These are phyloP conservation scores for Pipistrellus pygmaeus DNA, from an alignment of 2,797 vertebrate genomes.

Conservation along the genomic window DNA sequence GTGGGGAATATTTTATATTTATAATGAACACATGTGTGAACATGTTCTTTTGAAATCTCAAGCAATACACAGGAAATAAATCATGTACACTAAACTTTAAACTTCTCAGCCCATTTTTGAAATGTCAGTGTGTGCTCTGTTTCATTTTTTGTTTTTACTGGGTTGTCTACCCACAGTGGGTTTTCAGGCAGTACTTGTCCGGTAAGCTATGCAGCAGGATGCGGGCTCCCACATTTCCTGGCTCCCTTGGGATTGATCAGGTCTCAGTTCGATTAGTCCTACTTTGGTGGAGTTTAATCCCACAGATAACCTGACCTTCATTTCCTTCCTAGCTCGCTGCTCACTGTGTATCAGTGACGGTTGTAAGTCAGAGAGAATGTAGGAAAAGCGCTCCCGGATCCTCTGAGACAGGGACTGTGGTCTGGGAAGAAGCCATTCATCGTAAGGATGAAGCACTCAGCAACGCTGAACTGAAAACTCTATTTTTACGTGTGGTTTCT, in stretches of 20 bases:
- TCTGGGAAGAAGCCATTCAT: conserved; percentile 5
- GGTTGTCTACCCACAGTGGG: conserved; percentile 64
- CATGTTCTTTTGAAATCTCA: conserved; percentile 68
- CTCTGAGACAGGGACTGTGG: not conserved
- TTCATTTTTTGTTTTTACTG: not conserved
- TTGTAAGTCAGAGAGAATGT: conserved; percentile 34
- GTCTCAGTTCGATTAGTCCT: conserved; percentile 16
- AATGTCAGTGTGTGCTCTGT: conserved; percentile 64
- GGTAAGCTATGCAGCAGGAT: conserved; percentile 29
- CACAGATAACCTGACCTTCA: not conserved
- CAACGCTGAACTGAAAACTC: not conserved
- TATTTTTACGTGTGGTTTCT: conserved; percentile 29
- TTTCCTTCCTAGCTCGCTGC: conserved; percentile 52
- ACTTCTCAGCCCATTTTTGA: conserved; percentile 64
- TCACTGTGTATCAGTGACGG: not conserved
- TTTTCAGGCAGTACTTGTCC: conserved; percentile 50
- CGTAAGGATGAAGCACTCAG: not conserved
- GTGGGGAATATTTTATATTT: conserved; percentile 62
- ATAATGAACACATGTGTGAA: conserved; percentile 30
- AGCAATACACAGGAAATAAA: conserved; percentile 74
- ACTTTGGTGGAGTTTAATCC: conserved; percentile 79
- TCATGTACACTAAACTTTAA: conserved; percentile 72
- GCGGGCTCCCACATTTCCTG: not conserved
- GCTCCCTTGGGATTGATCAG: not conserved
- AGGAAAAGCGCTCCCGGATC: conserved; percentile 57